Conservation (phyloP, 2,113 vertebrate species). For the Artemisiospiza belli region DNA sequence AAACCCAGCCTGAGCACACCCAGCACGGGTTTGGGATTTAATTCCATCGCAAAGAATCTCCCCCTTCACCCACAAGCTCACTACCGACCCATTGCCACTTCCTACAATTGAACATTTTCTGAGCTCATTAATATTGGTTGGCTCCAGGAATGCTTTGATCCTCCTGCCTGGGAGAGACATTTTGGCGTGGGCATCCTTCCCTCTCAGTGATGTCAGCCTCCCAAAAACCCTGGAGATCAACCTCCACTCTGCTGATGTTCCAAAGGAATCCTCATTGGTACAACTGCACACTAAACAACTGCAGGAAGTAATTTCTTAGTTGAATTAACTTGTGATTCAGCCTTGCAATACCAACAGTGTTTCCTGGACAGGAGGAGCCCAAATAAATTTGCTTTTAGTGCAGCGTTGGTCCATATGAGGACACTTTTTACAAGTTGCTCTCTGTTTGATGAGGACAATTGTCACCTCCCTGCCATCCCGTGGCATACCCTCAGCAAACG, state of each 20-base stretch:
- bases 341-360: background rate
- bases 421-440: rapidly evolving
- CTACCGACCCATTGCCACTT: background rate
- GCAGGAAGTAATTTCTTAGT: background rate
- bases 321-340: background rate
- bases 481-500: background rate
- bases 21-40: background rate
- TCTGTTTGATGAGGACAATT: background rate
- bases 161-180: background rate
- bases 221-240: background rate
- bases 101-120: background rate
- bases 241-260: rapidly evolving
- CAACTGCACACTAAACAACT: background rate
- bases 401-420: rapidly evolving
- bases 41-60: background rate
- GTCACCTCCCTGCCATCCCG: background rate
- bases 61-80: background rate
- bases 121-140: background rate
- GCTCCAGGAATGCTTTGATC: background rate
- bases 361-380: background rate
- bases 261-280: background rate
- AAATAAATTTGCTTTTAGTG: background rate
- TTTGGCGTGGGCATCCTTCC: background rate
- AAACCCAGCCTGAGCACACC: rapidly evolving
- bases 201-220: background rate